These are phyloP conservation scores for Dasysyrphus albostriatus DNA, from an alignment of 2,888 invertebrate genomes.

Conservation along the genomic window DNA sequence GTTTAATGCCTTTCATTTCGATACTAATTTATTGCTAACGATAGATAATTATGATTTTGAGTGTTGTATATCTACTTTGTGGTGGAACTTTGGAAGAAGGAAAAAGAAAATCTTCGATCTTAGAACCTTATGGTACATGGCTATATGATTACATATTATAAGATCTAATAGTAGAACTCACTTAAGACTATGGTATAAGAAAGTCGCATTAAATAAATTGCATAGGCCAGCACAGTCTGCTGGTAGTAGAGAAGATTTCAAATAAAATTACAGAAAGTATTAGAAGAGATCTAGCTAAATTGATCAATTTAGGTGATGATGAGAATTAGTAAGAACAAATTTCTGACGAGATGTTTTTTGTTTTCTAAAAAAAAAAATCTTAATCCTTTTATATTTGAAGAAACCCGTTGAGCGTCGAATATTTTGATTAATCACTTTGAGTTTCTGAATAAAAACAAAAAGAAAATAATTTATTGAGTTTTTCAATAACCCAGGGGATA, in stretches of 20 bases:
- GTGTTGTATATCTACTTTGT: slow-evolving; percentile 13
- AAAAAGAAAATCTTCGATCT: slow-evolving; percentile 42
- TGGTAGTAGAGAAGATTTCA: not conserved
- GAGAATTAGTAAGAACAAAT: not conserved
- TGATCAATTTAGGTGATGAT: slow-evolving; percentile 39
- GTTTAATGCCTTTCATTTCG: slow-evolving; percentile 74
- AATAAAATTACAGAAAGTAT: not conserved
- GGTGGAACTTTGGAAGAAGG: not conserved
- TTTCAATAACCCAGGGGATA: too few species aligned
- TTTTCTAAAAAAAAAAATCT: too few species aligned
- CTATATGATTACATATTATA: slow-evolving; percentile 11
- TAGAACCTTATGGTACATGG: slow-evolving; percentile 52
- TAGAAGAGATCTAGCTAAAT: slow-evolving; percentile 50
- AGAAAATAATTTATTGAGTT: too few species aligned
- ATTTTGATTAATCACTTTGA: too few species aligned
- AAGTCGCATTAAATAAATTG: slow-evolving; percentile 69
- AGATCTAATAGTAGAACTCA: slow-evolving; percentile 30
- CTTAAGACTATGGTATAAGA: slow-evolving; percentile 46
- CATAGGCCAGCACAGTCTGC: slow-evolving; percentile 2
- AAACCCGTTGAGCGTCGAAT: too few species aligned
- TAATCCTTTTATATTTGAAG: too few species aligned
- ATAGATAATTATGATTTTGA: slow-evolving; percentile 75
- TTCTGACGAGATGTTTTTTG: too few species aligned
- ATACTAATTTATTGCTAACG: slow-evolving; percentile 76
- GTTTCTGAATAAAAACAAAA: too few species aligned